Base-by-base conservation (phyloP, 2,888 invertebrate species). In the Chironomus riparius region DNA sequence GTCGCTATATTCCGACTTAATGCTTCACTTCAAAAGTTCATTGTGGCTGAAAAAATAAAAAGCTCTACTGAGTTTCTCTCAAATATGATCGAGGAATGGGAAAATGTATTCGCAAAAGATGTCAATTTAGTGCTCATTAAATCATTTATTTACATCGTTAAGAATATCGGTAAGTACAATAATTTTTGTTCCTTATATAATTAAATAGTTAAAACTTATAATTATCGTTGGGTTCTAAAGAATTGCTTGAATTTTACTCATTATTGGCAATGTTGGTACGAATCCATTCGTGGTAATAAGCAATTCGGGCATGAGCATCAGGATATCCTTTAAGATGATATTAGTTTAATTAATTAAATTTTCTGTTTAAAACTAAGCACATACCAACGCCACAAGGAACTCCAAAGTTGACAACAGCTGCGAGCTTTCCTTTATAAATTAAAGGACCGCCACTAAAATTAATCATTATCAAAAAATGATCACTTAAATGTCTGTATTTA, bases 101-200 rank as follows among this genome's bases (percentile, higher is more conserved):
- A 85, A 71, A 90, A 92, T 82, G 87, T 95, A 76, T 92, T 94
- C 84, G 87, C 88, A 77, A 87, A 88, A 73, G 89, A 89, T 79
- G 84, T 91, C 2, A 82, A 82, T 78, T 78, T 84, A 50, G 81
- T 83, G 61, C 73, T 85, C 1, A 82, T 84, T 47, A 82, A 82
- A 78, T 62, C 76, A 47, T 78, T 73, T 68, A 76, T 77, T 65
- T 38, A 70, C 48, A 74, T 77, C 56, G 47, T 76, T 78, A 77
- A 78, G 38, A 68, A 68, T 68, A 24, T 77, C 47, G 76, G 75
- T 70, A 74, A 77, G 68, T 68, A 68, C n/a, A 50, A 10, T 24
- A 24, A 3, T n/a, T n/a, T n/a, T n/a, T n/a, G n/a, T n/a, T n/a
- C n/a, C n/a, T n/a, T n/a, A n/a, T n/a, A n/a, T n/a, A n/a, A n/a